These are phyloP conservation scores for Icerya purchasi DNA, from an alignment of 2,888 invertebrate species.

Conservation along the genomic window DNA sequence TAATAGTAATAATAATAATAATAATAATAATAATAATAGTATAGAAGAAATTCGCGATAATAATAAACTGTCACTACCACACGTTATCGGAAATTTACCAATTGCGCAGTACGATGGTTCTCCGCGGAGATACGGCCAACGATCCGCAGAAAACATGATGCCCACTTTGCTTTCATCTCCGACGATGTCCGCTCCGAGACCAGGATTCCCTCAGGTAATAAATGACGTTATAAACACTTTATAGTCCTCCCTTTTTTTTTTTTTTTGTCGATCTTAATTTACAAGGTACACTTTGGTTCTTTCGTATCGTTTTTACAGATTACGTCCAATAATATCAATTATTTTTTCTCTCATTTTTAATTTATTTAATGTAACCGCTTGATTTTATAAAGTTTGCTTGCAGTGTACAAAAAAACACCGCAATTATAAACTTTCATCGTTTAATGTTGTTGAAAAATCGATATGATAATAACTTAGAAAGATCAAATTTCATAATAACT, in stretches of 20 bases:
- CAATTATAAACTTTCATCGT: too few relatives aligned
- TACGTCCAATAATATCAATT: neutral
- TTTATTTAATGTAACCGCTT: neutral
- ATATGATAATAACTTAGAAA: too few relatives aligned
- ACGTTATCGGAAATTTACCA: slow-evolving; percentile 63
- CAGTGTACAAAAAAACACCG: too few relatives aligned
- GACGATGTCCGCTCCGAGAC: slow-evolving; percentile 51
- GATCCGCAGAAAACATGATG: slow-evolving; percentile 26
- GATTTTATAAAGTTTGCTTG: too few relatives aligned
- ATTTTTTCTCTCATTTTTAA: neutral
- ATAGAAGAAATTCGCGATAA: neutral
- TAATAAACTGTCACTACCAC: slow-evolving; percentile 24
- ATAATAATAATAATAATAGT: slow-evolving; percentile 4
- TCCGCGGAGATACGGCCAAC: slow-evolving; percentile 61
- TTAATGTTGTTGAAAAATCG: too few relatives aligned
- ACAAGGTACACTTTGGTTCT: too few relatives aligned
- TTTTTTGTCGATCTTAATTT: too few relatives aligned
- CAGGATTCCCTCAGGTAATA: slow-evolving; percentile 67
- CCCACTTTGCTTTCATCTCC: slow-evolving; percentile 37
- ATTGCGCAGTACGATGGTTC: slow-evolving; percentile 85
- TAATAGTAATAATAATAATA: slow-evolving; percentile 19
- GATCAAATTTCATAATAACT: too few relatives aligned
- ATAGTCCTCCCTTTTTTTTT: too few relatives aligned
- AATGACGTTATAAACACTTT: too few relatives aligned
- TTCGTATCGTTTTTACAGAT: too few relatives aligned